phyloP scores from a whole-genome alignment of 2,113 vertebrate species.

The Lepus timidus region DNA sequence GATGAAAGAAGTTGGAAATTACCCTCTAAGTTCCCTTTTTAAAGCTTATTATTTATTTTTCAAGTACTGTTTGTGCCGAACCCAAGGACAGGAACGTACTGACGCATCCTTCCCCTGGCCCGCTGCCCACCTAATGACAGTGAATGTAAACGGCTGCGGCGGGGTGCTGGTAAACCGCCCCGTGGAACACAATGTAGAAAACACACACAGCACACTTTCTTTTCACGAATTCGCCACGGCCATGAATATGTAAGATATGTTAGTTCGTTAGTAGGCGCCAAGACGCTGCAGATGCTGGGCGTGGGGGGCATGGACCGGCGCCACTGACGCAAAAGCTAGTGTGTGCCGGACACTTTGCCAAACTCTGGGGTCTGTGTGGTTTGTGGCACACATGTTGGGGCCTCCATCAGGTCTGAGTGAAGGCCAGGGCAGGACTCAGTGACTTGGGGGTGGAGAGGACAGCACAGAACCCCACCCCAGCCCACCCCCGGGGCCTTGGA shows the following conservation, averaged over 20 bases:
- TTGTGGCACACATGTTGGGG: constrained; percentile 22
- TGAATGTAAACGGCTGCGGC: not conserved
- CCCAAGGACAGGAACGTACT: not conserved
- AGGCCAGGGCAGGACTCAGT: not conserved
- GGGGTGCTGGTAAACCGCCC: not conserved
- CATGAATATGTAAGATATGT: constrained; percentile 37
- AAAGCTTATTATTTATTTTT: constrained; percentile 43
- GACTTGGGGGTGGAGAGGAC: not conserved
- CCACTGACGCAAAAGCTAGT: constrained; percentile 58
- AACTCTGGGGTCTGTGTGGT: constrained; percentile 25
- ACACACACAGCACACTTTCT: not conserved
- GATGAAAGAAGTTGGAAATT: constrained; percentile 2
- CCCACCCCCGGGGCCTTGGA: not conserved
- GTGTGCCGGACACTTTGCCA: not conserved
- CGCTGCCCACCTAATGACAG: not conserved
- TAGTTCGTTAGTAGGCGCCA: not conserved
- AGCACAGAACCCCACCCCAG: not conserved
- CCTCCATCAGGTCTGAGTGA: not conserved
- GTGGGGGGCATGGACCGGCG: not conserved
- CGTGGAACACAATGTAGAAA: constrained; percentile 27
- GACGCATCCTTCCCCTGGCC: constrained; percentile 26
- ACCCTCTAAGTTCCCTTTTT: not conserved
- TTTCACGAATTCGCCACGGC: not conserved
- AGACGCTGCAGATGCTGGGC: constrained; percentile 70
- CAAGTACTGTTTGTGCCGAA: constrained; percentile 65